Base-by-base conservation (phyloP, 30 jellyfish, hydroid and myxozoan genomes). In the Turritopsis dohrnii region DNA sequence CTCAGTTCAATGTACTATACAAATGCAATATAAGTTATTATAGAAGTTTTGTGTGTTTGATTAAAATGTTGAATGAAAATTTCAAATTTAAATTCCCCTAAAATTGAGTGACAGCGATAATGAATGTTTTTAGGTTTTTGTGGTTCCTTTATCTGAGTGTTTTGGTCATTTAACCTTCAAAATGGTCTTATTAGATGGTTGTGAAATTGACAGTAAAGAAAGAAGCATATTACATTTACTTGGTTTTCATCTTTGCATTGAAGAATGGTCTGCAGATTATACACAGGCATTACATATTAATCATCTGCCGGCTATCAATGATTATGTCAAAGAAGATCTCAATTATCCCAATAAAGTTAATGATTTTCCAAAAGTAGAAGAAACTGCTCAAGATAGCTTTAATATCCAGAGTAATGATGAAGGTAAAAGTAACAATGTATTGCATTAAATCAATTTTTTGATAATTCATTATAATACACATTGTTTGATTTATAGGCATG, bases 201-300 rank as follows among this genome's bases (percentile, higher is more conserved):
- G 93, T 60, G 21, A 65, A 53, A 24, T 72, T 0, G 89, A 86
- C 54, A 19, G 72, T 41, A 79, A 89, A 24, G 82, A 54, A 19
- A 80, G 82, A 4, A 27, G 21, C 28, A 65, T 65, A 28, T 53
- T 90, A 73, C 97, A 90, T 66, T 27, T 74, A 29, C 95, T 90
- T 74, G 97, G 97, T 21, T 83, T 79, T 27, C 65, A 85, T 52
- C 79, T 85, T 19, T 26, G 89, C 16, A 66, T 85, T n/a, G 74
- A 54, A 29, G 97, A 90, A 72, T 90, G 97, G 97, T 52, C n/a
- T 19, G 79, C 53, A 81, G 95, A 85, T 65, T 86, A 53, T 53
- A 60, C 54, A n/a, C 52, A 22, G 27, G 16, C 1, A 18, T 7
- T 77, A 41, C 60, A 41, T 41, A 41, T 3, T 13, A 41, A 41